Conservation (phyloP, 2,888 invertebrate genomes). For the Nomada flava region DNA sequence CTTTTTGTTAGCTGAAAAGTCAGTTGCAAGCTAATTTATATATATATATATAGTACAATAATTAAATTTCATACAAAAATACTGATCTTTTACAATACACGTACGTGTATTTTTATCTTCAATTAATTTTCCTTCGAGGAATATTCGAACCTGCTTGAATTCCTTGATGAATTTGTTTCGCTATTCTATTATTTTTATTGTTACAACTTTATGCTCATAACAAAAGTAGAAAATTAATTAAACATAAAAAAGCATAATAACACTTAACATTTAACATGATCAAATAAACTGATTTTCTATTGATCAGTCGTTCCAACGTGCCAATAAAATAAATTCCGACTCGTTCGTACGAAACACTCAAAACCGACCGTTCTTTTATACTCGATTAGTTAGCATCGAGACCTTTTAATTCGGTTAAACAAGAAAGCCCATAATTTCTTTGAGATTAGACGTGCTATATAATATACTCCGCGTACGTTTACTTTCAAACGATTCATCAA, state of each 20-base stretch:
- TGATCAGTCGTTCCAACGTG: slow-evolving; percentile 47
- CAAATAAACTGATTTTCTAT: slow-evolving; percentile 16
- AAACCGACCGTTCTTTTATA: slow-evolving; percentile 16
- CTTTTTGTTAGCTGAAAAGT: slow-evolving; percentile 10
- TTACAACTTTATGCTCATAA: slow-evolving; percentile 15
- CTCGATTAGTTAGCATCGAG: slow-evolving; percentile 21
- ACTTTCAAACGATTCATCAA: slow-evolving; percentile 30
- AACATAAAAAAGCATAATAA: slow-evolving; percentile 13
- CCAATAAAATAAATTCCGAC: slow-evolving; percentile 44
- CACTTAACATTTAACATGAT: slow-evolving; percentile 7
- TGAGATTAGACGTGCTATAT: slow-evolving; percentile 27
- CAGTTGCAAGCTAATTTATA: slow-evolving; percentile 39
- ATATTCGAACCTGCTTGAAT: slow-evolving; percentile 1
- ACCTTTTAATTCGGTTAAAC: slow-evolving; percentile 18
- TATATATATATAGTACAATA: slow-evolving; percentile 33
- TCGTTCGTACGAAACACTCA: neutral
- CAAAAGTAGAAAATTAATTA: neutral
- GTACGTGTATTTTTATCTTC: slow-evolving; percentile 15
- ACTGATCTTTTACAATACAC: slow-evolving; percentile 36
- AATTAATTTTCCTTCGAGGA: slow-evolving; percentile 7
- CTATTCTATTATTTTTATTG: slow-evolving; percentile 27
- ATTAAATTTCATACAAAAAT: slow-evolving; percentile 56
- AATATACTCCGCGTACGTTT: slow-evolving; percentile 23
- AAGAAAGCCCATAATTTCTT: slow-evolving; percentile 28
- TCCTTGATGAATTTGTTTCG: slow-evolving; percentile 7